A percentile compares a stretch with the other conserved stretches of the same genome.
phyloP scores from a whole-genome alignment of 2,888 invertebrate species.

The Orchesella flavescens region DNA sequence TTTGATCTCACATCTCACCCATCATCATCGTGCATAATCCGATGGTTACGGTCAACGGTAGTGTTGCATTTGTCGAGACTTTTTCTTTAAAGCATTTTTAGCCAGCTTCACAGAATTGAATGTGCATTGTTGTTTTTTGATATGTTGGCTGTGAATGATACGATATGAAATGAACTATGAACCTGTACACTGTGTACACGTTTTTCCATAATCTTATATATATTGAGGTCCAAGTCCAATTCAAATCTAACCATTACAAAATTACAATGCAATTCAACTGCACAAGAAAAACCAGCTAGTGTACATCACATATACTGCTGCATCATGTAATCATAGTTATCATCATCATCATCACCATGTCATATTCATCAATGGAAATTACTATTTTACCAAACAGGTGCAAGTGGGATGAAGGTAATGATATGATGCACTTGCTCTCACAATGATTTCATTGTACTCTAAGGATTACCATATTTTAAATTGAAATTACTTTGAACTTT shows the following conservation, averaged over 20 bases:
- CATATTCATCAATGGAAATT: conserved; percentile 20
- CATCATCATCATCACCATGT: too few species aligned
- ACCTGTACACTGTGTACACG: background rate
- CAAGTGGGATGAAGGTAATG: conserved; percentile 19
- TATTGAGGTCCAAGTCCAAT: background rate
- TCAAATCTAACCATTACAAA: too few species aligned
- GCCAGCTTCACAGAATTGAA: too few species aligned
- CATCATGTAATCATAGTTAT: conserved; percentile 19
- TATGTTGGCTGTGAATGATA: background rate
- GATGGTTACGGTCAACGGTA: too few species aligned
- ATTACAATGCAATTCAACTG: too few species aligned
- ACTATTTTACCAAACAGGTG: conserved; percentile 16
- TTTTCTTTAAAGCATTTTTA: too few species aligned
- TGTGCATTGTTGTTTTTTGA: too few species aligned
- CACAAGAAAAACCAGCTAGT: too few species aligned
- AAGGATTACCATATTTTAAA: background rate
- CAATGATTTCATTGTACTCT: conserved; percentile 6
- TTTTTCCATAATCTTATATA: background rate
- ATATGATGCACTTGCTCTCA: background rate
- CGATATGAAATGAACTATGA: background rate
- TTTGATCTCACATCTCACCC: background rate
- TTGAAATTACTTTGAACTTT: conserved; percentile 40
- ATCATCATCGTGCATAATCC: background rate
- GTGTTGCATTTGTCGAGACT: too few species aligned
- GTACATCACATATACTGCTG: background rate